Conservation (phyloP, 1,140 invertebrate species). For the Eriocheir sinensis region DNA sequence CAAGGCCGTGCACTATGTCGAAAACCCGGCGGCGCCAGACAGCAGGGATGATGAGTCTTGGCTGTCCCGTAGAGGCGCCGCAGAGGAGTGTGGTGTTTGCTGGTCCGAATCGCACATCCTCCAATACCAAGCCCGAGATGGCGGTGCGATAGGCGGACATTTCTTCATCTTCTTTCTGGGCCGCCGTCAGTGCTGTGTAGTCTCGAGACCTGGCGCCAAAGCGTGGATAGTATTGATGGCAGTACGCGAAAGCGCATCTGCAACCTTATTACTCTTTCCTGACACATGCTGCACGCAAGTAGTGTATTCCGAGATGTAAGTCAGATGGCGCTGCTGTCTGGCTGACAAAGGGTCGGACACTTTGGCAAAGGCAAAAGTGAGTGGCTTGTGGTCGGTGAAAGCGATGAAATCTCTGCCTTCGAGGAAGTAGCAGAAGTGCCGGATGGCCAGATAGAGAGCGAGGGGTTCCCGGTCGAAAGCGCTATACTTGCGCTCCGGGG, state of each 20-base stretch:
- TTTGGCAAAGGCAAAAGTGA: constrained; percentile 79
- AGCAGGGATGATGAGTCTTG: constrained; percentile 46
- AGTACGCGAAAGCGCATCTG: constrained; percentile 61
- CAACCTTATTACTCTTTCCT: constrained; percentile 68
- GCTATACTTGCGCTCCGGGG: constrained; percentile 70
- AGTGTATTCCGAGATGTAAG: constrained; percentile 5
- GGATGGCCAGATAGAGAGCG: constrained; percentile 79
- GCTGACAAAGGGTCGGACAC: constrained; percentile 74
- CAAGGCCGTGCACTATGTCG: not conserved
- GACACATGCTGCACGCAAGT: constrained; percentile 47
- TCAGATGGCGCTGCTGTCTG: constrained; percentile 70
- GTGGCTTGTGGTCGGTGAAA: constrained; percentile 80
- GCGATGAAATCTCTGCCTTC: constrained; percentile 80
- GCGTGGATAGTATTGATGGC: constrained; percentile 29
- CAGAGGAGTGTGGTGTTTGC: not conserved
- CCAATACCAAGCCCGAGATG: not conserved
- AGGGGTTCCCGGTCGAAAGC: constrained; percentile 79
- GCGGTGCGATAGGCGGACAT: not conserved
- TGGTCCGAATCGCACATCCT: not conserved
- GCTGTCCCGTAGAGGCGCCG: constrained; percentile 19
- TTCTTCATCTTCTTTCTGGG: constrained; percentile 35
- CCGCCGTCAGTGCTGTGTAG: not conserved
- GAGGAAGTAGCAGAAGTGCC: constrained; percentile 80
- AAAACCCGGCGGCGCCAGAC: constrained; percentile 48
- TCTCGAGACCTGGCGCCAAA: constrained; percentile 28